Conservation (phyloP, 1,140 invertebrate genomes). For the Antheraea pernyi region DNA sequence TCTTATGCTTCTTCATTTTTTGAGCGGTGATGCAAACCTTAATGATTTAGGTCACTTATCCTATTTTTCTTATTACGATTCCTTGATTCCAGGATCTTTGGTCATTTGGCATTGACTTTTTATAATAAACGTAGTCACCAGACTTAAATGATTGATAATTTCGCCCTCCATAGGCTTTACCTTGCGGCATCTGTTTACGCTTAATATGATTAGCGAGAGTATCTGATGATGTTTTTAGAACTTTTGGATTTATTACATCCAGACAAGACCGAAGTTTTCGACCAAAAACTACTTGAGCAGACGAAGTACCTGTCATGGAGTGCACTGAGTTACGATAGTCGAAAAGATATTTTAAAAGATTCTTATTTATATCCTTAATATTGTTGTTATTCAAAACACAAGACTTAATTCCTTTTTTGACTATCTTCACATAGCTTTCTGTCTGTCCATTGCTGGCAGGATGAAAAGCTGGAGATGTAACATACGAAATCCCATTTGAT, state of each 20-base stretch:
- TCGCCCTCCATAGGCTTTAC: conserved; percentile 11
- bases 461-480: conserved; percentile 27
- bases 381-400: conserved; percentile 17
- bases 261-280: conserved; percentile 17
- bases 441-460: conserved; percentile 28
- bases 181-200: conserved; percentile 12
- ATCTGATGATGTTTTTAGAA: conserved; percentile 19
- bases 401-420: conserved; percentile 31
- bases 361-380: not conserved
- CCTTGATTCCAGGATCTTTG: conserved; percentile 24
- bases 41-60: not conserved
- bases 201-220: no score
- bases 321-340: no score
- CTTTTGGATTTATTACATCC: conserved; percentile 22
- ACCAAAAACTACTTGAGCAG: no score
- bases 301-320: conserved; percentile 15
- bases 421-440: conserved; percentile 26
- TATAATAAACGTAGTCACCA: conserved; percentile 21
- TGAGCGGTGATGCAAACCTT: no score
- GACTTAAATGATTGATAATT: not conserved
- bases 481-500: not conserved
- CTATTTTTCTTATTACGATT: not conserved
- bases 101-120: conserved; percentile 22
- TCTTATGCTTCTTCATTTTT: no score
- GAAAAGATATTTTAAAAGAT: conserved; percentile 19